Evolutionary conservation across 2,888 invertebrate genomes (phyloP), one percentile per base, ranked within the genome.

Genomic region (Tetranychus piercei): DNA sequence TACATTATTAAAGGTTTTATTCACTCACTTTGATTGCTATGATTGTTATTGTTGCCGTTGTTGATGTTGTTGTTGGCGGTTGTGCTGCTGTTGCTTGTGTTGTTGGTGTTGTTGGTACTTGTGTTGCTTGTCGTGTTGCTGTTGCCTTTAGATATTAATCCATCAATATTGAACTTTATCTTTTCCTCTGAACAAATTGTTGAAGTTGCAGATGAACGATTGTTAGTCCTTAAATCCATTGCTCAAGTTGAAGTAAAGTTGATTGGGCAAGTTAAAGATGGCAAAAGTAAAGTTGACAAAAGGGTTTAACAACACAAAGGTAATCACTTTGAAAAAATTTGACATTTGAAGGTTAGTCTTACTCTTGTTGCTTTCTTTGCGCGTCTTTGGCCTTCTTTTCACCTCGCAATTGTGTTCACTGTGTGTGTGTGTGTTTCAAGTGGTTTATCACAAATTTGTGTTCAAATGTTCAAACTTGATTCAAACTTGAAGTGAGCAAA

Each of bases 141-240:
- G 70, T 72, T 6, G 44, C 65, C 15, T 2, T 72, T 34, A 65
- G 75, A 74, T 23, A 76, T 76, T 44, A 76, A 64, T 64, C 76
- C 76, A 23, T 76, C 76, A 65, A 76, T 76, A 70, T 76, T 76
- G 74, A 76, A 76, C 44, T 75, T 75, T n/a, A 75, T 73, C 22
- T 73, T 75, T 34, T 75, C 75, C 11, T 44, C 65, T 34, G 69
- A 69, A 23, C 64, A 11, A 23, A n/a, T 65, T 69, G n/a, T 69
- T 22, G 69, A 20, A 11, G 69, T n/a, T 20, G 69, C 8, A 69
- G 69, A 9, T 71, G 71, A 66, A 18, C 75, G 70, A 67, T 73
- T 73, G 23, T 66, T 75, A 20, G 73, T 75, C 44, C 75, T 69
- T 22, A 75, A 70, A 71, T 75, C 75, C 75, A 75, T 75, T 34